Base-by-base conservation (phyloP, 2,888 invertebrate species). In the Heliconius charithonia region DNA sequence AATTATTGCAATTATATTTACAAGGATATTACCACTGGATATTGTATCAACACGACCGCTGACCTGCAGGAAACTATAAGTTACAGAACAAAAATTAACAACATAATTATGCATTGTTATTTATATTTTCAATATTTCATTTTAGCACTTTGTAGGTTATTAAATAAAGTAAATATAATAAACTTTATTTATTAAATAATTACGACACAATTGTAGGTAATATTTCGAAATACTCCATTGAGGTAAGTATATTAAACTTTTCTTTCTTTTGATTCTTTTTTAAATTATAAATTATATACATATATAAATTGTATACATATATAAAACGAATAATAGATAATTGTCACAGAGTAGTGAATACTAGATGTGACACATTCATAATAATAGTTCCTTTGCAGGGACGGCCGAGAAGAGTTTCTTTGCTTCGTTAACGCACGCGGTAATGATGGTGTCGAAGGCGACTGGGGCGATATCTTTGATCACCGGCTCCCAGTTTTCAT, bases 401-500 rank as follows among this genome's bases (percentile, higher is more conserved):
- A 93, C 89, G n/a, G 87, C 90, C 0, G 90, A 90, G 84, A 93
- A 95, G 9, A 95, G 90, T 86, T 94, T 94, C 85, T 94, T 92
- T 82, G 89, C 85, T 82, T 93, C 92, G 81, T 92, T 88, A 81
- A 95, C 92, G 83, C 95, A 95, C 13, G 93, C 91, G 83, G 87
- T 86, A 85, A 95, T 94, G 86, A 95, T 93, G 82, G 93, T 91
- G 81, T 92, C 87, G 86, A 95, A 94, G 84, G 94, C 93, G 56
- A 88, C 87, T 4, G 94, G 93, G 22, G 93, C 95, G 81, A 95
- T 91, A 85, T 95, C 95, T n/a, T 89, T 85, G 83, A 95, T 94
- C 85, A 95, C 94, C 45, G 91, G 87, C 87, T 94, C 94, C 95
- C 95, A 95, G 86, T 95, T 91, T 77, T 90, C 89, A 85, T 95